These are phyloP conservation scores for Microplitis manilae DNA, from an alignment of 2,888 invertebrate genomes.

Conservation along the genomic window DNA sequence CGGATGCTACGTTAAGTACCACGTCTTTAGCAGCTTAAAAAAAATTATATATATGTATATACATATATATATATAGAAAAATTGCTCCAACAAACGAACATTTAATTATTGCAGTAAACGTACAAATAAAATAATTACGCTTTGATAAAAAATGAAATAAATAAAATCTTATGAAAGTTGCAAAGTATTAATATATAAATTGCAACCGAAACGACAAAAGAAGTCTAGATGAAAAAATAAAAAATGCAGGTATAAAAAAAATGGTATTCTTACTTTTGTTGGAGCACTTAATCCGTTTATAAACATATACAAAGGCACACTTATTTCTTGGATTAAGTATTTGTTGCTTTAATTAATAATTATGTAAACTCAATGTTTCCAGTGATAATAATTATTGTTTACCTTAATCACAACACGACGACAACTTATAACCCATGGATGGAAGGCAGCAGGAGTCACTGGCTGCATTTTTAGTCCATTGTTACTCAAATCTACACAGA, in stretches of 20 bases:
- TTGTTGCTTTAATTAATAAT: conserved; percentile 7
- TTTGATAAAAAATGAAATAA: background rate
- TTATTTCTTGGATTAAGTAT: conserved; percentile 27
- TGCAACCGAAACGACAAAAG: conserved; percentile 23
- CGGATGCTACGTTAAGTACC: conserved; percentile 21
- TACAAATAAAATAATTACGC: background rate
- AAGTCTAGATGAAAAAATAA: conserved; percentile 15
- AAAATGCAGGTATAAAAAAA: conserved; percentile 15
- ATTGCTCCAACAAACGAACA: background rate
- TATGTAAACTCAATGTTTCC: conserved; percentile 11
- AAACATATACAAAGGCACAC: conserved; percentile 32
- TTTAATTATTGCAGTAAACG: background rate
- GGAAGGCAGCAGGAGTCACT: conserved; percentile 52
- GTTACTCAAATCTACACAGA: background rate
- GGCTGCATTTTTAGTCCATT: conserved; percentile 8
- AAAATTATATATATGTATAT: background rate
- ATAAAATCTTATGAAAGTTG: background rate
- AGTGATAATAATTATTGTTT: conserved; percentile 41
- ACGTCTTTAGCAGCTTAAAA: conserved; percentile 28
- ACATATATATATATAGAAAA: background rate
- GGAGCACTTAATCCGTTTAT: conserved; percentile 1
- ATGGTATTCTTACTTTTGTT: conserved; percentile 19
- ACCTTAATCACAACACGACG: conserved; percentile 44
- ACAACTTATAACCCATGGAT: conserved; percentile 50
- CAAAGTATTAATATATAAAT: background rate